phyloP scores from a whole-genome alignment of 2,113 vertebrate species.

The Rhadina sibilatrix region DNA sequence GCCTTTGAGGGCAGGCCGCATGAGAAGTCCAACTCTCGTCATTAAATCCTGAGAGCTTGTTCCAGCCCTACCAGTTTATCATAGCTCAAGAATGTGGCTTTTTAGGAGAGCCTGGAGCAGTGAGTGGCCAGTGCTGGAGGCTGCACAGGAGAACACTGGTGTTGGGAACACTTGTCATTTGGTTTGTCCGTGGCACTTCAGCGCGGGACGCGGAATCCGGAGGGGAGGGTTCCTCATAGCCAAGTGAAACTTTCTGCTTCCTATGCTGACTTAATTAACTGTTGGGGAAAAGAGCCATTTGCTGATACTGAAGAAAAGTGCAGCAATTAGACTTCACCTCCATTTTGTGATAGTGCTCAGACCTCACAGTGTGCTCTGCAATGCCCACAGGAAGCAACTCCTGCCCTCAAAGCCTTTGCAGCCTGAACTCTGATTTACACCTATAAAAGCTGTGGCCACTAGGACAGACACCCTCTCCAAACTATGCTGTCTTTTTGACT shows the following conservation, averaged over 20 bases:
- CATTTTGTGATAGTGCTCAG: neutral
- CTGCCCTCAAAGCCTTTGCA: neutral
- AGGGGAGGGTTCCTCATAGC: neutral
- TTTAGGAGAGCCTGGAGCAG: neutral
- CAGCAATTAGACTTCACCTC: neutral
- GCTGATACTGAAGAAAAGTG: neutral
- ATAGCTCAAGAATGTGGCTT: neutral
- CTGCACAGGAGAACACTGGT: rapidly evolving
- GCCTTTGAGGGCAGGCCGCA: neutral
- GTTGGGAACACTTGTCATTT: neutral
- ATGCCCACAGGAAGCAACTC: neutral
- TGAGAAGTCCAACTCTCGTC: rapidly evolving
- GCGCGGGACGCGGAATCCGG: rapidly evolving
- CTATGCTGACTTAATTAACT: neutral
- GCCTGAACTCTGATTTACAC: neutral
- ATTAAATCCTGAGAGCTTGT: neutral
- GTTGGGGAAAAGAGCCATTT: neutral
- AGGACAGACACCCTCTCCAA: neutral
- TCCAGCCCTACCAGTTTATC: neutral
- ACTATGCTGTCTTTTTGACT: neutral
- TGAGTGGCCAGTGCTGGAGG: neutral
- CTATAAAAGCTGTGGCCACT: rapidly evolving
- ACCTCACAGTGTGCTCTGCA: neutral
- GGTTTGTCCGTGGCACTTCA: neutral
- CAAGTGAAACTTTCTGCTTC: neutral